A percentile compares a stretch with the other conserved stretches of the same genome.
phyloP scores from a whole-genome alignment of 2,888 invertebrate genomes.

The Hybos culiciformis region DNA sequence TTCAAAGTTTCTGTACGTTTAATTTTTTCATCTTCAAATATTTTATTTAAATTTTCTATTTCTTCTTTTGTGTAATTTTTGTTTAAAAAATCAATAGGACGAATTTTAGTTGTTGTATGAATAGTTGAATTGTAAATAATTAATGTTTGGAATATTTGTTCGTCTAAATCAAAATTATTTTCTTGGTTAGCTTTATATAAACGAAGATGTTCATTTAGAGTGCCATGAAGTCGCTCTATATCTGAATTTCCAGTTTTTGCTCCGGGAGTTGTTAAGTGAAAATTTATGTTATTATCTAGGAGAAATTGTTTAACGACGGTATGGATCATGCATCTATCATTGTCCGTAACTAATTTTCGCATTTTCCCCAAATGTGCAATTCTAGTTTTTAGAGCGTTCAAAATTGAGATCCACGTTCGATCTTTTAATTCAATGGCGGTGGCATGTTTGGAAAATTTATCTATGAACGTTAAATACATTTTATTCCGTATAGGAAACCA shows the following conservation, averaged over 20 bases:
- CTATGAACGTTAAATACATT: slow-evolving; percentile 7
- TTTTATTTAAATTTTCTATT: background rate
- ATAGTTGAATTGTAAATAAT: slow-evolving; percentile 2
- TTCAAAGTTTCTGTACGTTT: background rate
- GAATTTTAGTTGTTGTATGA: background rate
- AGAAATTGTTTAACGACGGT: slow-evolving; percentile 4
- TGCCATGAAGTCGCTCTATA: slow-evolving; percentile 8
- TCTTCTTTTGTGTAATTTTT: background rate
- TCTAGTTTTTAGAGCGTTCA: slow-evolving; percentile 2
- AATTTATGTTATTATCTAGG: slow-evolving; percentile 3
- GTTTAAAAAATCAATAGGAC: background rate
- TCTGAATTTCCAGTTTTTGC: slow-evolving; percentile 10
- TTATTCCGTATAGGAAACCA: slow-evolving; percentile 5
- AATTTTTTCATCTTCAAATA: background rate
- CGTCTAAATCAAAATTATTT: background rate
- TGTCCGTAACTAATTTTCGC: background rate
- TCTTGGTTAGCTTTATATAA: slow-evolving; percentile 3
- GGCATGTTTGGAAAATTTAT: slow-evolving; percentile 7
- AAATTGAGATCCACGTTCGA: slow-evolving; percentile 6
- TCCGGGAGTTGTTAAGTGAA: slow-evolving; percentile 7
- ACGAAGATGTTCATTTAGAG: slow-evolving; percentile 10
- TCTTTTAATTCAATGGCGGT: background rate
- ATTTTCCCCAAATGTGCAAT: slow-evolving; percentile 5
- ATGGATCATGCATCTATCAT: slow-evolving; percentile 3
- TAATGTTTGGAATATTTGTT: background rate